phyloP scores from a whole-genome alignment of 2,888 invertebrate genomes.

The Ichneumon xanthorius region DNA sequence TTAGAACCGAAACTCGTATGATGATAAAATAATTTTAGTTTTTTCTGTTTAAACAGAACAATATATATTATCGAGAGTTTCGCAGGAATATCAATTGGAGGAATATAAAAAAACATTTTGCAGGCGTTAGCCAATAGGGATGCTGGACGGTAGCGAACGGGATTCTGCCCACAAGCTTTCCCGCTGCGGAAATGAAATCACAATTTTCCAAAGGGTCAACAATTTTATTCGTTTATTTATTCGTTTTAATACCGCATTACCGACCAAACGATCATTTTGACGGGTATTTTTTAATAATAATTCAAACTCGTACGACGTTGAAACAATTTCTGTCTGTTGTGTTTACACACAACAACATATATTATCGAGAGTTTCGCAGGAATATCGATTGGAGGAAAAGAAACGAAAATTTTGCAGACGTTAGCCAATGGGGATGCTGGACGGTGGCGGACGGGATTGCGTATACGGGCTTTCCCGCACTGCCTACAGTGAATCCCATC shows the following conservation, averaged over 20 bases:
- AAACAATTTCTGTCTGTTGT: background rate
- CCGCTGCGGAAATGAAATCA: background rate
- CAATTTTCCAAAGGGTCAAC: too few relatives aligned
- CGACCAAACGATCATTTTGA: too few relatives aligned
- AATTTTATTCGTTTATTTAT: too few relatives aligned
- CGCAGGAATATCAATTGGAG: background rate
- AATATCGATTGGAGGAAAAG: background rate
- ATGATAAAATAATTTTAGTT: background rate
- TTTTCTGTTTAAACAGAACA: background rate
- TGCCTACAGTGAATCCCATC: background rate
- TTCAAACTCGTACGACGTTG: too few relatives aligned
- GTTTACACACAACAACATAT: background rate
- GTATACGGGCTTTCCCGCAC: slow-evolving; percentile 5
- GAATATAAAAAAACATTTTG: background rate
- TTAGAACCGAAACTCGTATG: too few relatives aligned
- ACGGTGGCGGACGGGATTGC: background rate
- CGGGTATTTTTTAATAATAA: too few relatives aligned
- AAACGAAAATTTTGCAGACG: background rate
- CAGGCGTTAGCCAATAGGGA: background rate
- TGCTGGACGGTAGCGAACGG: background rate
- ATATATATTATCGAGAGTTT: too few relatives aligned
- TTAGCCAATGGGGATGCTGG: background rate
- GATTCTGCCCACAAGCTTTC: background rate
- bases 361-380: too few relatives aligned
- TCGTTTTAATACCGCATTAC: too few relatives aligned